Percentiles rank a stretch among this genome's conserved stretches.
These are phyloP conservation scores for Patiria pectinifera DNA, from an alignment of 53 echinoderm and acorn worm genomes.

Conservation along the genomic window DNA sequence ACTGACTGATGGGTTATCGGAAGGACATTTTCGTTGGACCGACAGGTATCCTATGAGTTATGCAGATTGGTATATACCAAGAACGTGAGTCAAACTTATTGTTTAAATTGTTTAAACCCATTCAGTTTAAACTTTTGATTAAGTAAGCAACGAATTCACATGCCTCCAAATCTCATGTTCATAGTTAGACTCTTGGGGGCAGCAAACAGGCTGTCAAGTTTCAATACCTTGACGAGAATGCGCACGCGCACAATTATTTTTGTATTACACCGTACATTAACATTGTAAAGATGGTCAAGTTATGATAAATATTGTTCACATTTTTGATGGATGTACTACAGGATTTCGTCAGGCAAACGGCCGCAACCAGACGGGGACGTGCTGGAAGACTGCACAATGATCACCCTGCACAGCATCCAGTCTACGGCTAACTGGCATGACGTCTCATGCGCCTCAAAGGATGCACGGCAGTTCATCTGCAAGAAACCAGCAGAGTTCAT, in stretches of 20 bases:
- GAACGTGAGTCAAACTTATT: slow-evolving; percentile 4
- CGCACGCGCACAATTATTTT: too few species aligned
- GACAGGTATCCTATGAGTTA: slow-evolving; percentile 78
- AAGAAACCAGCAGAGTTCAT: slow-evolving; percentile 50
- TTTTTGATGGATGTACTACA: neutral
- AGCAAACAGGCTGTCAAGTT: too few species aligned
- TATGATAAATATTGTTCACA: too few species aligned
- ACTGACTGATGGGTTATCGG: slow-evolving; percentile 55
- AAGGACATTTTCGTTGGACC: slow-evolving; percentile 75
- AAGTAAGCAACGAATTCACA: too few species aligned
- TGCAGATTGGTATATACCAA: slow-evolving; percentile 76
- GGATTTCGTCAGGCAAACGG: neutral
- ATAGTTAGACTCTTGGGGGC: too few species aligned
- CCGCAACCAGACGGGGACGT: slow-evolving; percentile 76
- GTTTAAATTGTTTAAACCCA: neutral
- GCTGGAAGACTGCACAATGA: slow-evolving; percentile 71
- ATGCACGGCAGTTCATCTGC: slow-evolving; percentile 66
- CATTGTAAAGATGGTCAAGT: too few species aligned
- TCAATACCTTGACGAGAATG: too few species aligned
- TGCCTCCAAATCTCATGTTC: too few species aligned
- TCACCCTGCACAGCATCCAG: slow-evolving; percentile 59
- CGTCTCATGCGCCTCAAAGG: slow-evolving; percentile 72
- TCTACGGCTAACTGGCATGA: slow-evolving; percentile 81
- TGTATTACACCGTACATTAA: too few species aligned
- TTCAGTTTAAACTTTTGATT: too few species aligned